A percentile compares a stretch with the other conserved stretches of the same genome.
Evolutionary conservation across 2,113 vertebrate genomes (phyloP).

Genomic region (Clarias batrachus): DNA sequence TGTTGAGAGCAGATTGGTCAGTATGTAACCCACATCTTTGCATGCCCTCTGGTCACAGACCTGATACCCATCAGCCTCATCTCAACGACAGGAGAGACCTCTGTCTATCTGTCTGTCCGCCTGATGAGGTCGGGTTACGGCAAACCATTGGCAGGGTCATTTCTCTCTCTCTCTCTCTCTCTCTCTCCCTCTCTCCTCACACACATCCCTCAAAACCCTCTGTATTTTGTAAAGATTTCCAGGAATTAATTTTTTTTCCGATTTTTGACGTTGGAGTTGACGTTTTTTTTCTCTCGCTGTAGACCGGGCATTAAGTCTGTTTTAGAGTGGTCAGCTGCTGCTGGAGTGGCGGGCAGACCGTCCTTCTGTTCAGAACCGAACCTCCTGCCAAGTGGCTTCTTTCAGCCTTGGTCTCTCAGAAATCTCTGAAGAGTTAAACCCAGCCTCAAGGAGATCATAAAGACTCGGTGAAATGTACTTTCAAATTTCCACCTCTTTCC

Average conservation of each 20-base stretch:
- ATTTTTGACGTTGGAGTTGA: too few species aligned
- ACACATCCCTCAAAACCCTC: neutral
- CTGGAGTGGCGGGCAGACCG: slow-evolving; percentile 20
- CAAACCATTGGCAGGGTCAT: slow-evolving; percentile 47
- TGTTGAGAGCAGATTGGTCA: slow-evolving; percentile 21
- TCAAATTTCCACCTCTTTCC: neutral
- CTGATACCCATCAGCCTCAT: slow-evolving; percentile 45
- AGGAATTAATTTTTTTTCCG: neutral
- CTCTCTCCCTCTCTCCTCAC: neutral
- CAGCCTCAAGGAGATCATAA: neutral
- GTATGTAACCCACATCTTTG: slow-evolving; percentile 32
- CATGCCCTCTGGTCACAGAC: slow-evolving; percentile 28
- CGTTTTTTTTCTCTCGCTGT: neutral
- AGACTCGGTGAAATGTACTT: slow-evolving; percentile 20
- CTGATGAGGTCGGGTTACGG: slow-evolving; percentile 44
- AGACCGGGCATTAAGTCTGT: slow-evolving; percentile 2
- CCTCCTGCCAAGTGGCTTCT: slow-evolving; percentile 40
- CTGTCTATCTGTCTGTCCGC: slow-evolving; percentile 31
- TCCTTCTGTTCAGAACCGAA: slow-evolving; percentile 24
- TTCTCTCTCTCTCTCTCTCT: slow-evolving; percentile 1
- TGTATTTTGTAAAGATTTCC: slow-evolving; percentile 26
- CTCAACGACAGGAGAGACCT: slow-evolving; percentile 20
- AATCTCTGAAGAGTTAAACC: slow-evolving; percentile 19
- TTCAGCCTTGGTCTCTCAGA: neutral
- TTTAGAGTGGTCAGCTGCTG: slow-evolving; percentile 48